Conservation (phyloP, 2,888 invertebrate species). For the Euzophera pinguis region DNA sequence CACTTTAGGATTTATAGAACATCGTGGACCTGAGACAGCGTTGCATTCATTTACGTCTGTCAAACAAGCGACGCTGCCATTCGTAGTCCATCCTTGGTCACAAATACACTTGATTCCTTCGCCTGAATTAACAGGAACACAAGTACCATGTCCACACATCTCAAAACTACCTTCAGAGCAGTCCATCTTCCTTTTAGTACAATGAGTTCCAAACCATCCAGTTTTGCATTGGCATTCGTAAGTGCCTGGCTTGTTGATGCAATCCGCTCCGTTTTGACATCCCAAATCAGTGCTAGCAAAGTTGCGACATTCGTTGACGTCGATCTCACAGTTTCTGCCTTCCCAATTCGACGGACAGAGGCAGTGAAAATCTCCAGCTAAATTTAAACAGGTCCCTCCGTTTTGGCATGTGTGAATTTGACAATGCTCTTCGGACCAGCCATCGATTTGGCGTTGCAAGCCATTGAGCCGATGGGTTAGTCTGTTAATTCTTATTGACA, state of each 20-base stretch:
- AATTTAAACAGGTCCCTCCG: slow-evolving; percentile 89
- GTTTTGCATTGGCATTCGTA: slow-evolving; percentile 89
- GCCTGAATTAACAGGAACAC: slow-evolving; percentile 82
- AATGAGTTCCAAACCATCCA: slow-evolving; percentile 92
- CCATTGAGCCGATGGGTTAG: slow-evolving; percentile 55
- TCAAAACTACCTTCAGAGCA: slow-evolving; percentile 86
- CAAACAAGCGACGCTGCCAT: slow-evolving; percentile 85
- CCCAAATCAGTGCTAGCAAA: slow-evolving; percentile 92
- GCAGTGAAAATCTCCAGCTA: slow-evolving; percentile 86
- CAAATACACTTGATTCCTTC: slow-evolving; percentile 89
- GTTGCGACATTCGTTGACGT: slow-evolving; percentile 92
- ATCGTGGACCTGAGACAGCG: slow-evolving; percentile 81
- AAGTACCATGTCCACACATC: slow-evolving; percentile 94
- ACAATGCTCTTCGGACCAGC: slow-evolving; percentile 82
- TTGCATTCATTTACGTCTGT: slow-evolving; percentile 94
- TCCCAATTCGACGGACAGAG: slow-evolving; percentile 89
- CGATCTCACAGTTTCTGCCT: slow-evolving; percentile 82
- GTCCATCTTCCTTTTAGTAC: slow-evolving; percentile 85
- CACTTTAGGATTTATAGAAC: slow-evolving; percentile 89
- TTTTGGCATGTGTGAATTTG: slow-evolving; percentile 87
- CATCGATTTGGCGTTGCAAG: slow-evolving; percentile 64
- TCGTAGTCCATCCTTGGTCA: slow-evolving; percentile 92
- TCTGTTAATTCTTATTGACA: slow-evolving; percentile 46
- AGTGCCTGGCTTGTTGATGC: slow-evolving; percentile 88
- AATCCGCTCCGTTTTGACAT: slow-evolving; percentile 94